Conservation (phyloP, 2,113 vertebrate species). For the Struthio camelus region DNA sequence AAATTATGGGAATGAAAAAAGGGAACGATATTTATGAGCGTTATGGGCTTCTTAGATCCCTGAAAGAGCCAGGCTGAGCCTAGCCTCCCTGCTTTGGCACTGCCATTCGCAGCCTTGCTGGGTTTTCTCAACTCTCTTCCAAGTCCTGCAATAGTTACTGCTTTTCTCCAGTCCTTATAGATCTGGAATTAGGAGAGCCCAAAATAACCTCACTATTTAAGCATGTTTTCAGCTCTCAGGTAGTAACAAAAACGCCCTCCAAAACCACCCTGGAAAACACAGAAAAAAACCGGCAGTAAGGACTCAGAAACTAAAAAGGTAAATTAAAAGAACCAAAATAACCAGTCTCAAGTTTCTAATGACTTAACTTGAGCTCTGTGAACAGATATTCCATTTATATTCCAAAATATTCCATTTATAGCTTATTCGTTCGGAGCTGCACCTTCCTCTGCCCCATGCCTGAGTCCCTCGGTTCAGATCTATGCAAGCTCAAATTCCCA, state of each 20-base stretch:
- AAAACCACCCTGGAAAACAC: not conserved
- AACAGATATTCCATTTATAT: not conserved
- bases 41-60: not conserved
- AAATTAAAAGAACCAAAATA: not conserved
- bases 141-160: not conserved
- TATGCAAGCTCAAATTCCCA: not conserved
- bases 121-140: not conserved
- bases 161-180: not conserved
- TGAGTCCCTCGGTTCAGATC: not conserved
- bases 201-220: not conserved
- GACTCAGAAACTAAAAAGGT: not conserved
- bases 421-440: not conserved
- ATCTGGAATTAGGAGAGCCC: not conserved
- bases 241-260: not conserved
- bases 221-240: not conserved
- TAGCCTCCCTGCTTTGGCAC: not conserved
- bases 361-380: not conserved
- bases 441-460: not conserved
- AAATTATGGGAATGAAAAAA: not conserved
- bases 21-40: not conserved
- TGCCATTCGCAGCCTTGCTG: not conserved
- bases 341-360: not conserved
- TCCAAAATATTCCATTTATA: not conserved
- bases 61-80: not conserved
- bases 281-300: not conserved